Percentiles rank a stretch among this genome's conserved stretches.
Evolutionary conservation across 2,113 vertebrate genomes (phyloP).

Genomic region (Arizona elegans): DNA sequence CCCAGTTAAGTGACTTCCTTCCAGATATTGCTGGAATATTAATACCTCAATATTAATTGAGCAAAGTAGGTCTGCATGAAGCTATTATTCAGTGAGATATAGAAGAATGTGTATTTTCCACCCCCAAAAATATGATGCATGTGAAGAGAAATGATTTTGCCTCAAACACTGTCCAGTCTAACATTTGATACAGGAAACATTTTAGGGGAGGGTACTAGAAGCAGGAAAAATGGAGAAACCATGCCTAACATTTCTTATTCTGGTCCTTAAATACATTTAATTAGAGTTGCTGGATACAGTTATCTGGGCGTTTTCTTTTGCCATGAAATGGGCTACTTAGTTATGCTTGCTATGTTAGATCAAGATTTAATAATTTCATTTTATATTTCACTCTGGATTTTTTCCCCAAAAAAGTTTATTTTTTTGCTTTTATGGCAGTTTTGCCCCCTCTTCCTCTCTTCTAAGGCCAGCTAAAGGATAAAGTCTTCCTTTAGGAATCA

Average conservation of each 20-base stretch:
- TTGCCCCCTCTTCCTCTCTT: background rate
- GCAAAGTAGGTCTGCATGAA: background rate
- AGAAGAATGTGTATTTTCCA: background rate
- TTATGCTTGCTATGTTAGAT: background rate
- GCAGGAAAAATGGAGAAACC: background rate
- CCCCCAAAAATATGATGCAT: background rate
- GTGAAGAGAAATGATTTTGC: background rate
- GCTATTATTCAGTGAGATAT: background rate
- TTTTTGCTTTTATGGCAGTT: conserved; percentile 37
- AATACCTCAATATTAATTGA: background rate
- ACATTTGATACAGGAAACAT: background rate
- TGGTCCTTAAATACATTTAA: background rate
- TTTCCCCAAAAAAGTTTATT: conserved; percentile 8
- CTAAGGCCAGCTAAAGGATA: conserved; percentile 53
- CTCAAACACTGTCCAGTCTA: background rate
- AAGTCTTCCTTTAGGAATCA: conserved; percentile 65
- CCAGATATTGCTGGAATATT: background rate
- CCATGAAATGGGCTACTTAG: background rate
- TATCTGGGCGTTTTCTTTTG: background rate
- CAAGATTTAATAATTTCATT: background rate
- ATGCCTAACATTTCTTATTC: background rate
- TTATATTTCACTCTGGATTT: conserved; percentile 25
- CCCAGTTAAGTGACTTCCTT: background rate
- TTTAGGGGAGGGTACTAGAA: background rate
- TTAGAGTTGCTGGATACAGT: background rate